These are phyloP conservation scores for Cryptomyrus ogoouensis DNA, from an alignment of 2,113 vertebrate genomes.

Conservation along the genomic window DNA sequence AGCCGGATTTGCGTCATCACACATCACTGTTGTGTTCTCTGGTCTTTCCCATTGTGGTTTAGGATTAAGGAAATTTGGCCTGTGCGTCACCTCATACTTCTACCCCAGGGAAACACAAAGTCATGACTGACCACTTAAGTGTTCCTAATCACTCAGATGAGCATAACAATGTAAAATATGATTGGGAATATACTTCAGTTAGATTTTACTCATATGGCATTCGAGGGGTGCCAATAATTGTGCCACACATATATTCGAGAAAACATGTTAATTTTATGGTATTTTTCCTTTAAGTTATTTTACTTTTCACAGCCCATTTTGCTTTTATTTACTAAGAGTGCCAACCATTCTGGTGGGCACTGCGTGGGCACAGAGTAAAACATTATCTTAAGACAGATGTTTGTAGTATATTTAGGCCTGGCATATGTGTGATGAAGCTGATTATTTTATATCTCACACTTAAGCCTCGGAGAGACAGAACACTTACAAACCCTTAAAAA, in stretches of 20 bases:
- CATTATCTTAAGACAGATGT: background rate
- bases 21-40: background rate
- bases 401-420: background rate
- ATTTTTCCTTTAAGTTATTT: background rate
- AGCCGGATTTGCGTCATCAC: background rate
- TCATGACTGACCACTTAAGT: background rate
- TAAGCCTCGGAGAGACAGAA: background rate
- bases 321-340: background rate
- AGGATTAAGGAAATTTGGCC: background rate
- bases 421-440: background rate
- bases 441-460: background rate
- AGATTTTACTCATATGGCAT: background rate
- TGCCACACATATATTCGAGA: background rate
- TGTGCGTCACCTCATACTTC: background rate
- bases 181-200: background rate
- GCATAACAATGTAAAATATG: background rate
- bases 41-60: background rate
- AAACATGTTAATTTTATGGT: background rate
- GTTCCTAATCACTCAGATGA: background rate
- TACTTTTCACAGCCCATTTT: background rate
- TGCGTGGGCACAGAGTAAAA: background rate
- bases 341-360: background rate
- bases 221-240: background rate
- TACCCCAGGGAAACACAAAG: background rate
- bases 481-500: background rate